phyloP scores from a whole-genome alignment of 2,888 invertebrate species.

The Himalopsyche anomala region DNA sequence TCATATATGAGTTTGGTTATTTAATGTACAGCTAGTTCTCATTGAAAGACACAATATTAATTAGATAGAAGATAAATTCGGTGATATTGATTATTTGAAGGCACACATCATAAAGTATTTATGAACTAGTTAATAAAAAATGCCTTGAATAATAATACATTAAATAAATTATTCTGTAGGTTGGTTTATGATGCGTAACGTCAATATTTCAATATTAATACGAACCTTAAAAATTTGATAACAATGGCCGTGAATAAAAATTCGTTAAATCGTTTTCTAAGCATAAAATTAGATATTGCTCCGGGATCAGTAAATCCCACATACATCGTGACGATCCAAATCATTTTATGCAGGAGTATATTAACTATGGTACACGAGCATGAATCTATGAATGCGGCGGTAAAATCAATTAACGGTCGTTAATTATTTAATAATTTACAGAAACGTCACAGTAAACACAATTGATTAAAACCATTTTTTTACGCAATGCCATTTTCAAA shows the following conservation, averaged over 20 bases:
- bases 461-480: too few relatives aligned
- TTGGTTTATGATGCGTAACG: neutral
- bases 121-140: neutral
- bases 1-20: too few relatives aligned
- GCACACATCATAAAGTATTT: too few relatives aligned
- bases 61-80: too few relatives aligned
- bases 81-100: too few relatives aligned
- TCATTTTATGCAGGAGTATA: neutral
- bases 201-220: neutral
- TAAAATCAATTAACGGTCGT: too few relatives aligned
- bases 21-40: too few relatives aligned
- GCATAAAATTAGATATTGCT: neutral
- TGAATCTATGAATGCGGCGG: too few relatives aligned
- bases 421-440: too few relatives aligned
- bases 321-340: constrained; percentile 10
- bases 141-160: neutral
- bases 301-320: neutral
- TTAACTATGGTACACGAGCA: neutral
- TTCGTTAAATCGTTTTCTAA: neutral
- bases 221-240: neutral
- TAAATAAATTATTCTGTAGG: neutral
- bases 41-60: too few relatives aligned
- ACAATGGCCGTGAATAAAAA: neutral
- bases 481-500: too few relatives aligned
- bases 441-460: too few relatives aligned